These are phyloP conservation scores for Scaptomyza pallida DNA, from an alignment of 1,140 invertebrate species.

Conservation along the genomic window DNA sequence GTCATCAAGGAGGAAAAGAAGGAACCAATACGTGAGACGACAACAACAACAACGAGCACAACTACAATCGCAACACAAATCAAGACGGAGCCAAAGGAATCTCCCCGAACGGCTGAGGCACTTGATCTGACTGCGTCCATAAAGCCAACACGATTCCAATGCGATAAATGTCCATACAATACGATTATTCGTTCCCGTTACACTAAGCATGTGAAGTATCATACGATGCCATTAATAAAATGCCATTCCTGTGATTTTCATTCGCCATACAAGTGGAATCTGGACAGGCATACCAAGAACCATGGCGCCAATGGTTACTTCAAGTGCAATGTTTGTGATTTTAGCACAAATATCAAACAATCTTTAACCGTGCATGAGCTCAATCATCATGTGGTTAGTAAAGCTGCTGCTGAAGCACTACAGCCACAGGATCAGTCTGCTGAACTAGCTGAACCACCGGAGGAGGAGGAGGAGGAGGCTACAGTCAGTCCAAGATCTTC, in stretches of 20 bases:
- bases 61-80: constrained; percentile 20
- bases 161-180: constrained; percentile 93
- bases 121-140: constrained; percentile 20
- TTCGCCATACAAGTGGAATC: constrained; percentile 90
- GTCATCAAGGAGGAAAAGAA: neutral
- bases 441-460: neutral
- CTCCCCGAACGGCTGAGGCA: constrained; percentile 22
- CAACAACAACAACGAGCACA: constrained; percentile 20
- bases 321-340: constrained; percentile 94
- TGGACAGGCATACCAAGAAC: constrained; percentile 96
- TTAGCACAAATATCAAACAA: constrained; percentile 95
- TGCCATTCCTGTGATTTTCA: constrained; percentile 96
- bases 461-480: neutral
- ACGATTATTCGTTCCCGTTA: constrained; percentile 94
- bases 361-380: constrained; percentile 95
- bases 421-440: constrained; percentile 17
- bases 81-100: constrained; percentile 48
- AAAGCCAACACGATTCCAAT: constrained; percentile 86
- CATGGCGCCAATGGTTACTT: constrained; percentile 92
- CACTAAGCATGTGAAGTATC: constrained; percentile 97
- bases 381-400: constrained; percentile 91
- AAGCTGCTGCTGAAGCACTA: constrained; percentile 53
- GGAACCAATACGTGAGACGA: constrained; percentile 24
- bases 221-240: constrained; percentile 96
- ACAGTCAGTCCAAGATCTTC: neutral